Evolutionary conservation across 2,113 vertebrate genomes (phyloP), one percentile per base, ranked within the genome.

Genomic region (Actinemys pallida): DNA sequence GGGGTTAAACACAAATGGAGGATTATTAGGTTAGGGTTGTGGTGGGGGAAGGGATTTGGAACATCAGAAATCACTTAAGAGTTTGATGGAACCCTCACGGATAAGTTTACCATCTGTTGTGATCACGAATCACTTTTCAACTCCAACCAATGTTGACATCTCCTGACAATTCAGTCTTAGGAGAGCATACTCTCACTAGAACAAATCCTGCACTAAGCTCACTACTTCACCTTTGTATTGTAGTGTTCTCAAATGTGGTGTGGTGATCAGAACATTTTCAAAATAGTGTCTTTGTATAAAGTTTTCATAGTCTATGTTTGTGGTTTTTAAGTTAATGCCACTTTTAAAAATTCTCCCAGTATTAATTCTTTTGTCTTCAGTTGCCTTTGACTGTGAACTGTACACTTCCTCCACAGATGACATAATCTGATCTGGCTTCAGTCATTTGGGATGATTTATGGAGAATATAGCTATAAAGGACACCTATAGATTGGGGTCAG

Each of bases 401-500:
- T 47, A 25, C 42, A 78, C 79, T 94, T 91, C 93, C 96, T 91
- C 84, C 50, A 91, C 75, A 91, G 93, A 95, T 85, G 82, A 95
- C 88, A 94, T 92, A 91, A 96, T 95, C 94, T 96, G 94, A 93
- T 31, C 25, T 93, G 89, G 85, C 80, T 75, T 96, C 93, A 95
- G 87, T 96, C 86, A 88, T 86, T 95, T 75, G 92, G 53, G 90
- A 94, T 91, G 92, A 91, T 25, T 94, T 95, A 91, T 50, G 39
- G 83, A 87, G 87, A 96, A 85, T 93, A 94, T 92, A 88, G 87
- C 90, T 89, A 62, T 81, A 92, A 93, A 93, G 89, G 89, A 81
- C 35, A 52, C 4, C 25, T 75, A 93, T 87, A 96, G 95, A 94
- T 72, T 75, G 89, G 81, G 75, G 10, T 92, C 90, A 95, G 83